Conservation (phyloP, 2,113 vertebrate species). For the Capra hircus region DNA sequence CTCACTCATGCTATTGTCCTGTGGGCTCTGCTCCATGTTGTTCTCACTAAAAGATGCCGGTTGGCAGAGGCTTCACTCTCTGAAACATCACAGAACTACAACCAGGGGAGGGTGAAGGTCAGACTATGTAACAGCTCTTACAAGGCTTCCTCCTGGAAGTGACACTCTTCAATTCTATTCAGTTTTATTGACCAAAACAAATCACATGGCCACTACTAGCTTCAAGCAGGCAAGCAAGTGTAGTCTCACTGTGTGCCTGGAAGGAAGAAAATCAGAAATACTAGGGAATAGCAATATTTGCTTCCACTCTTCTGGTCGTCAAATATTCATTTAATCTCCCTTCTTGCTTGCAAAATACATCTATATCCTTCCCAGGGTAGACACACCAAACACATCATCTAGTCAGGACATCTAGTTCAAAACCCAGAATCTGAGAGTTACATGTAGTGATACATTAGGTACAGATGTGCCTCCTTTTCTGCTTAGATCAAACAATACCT, state of each 20-base stretch:
- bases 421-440: not conserved
- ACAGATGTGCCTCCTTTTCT: not conserved
- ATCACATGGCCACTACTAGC: not conserved
- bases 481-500: not conserved
- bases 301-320: not conserved
- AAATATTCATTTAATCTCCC: not conserved
- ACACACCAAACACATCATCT: not conserved
- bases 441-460: not conserved
- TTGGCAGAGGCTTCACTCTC: not conserved
- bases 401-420: not conserved
- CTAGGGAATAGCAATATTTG: not conserved
- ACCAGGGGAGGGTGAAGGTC: not conserved
- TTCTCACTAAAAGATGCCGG: not conserved
- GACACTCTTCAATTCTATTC: not conserved
- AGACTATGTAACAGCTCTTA: not conserved
- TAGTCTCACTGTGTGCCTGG: not conserved
- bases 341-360: not conserved
- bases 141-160: not conserved
- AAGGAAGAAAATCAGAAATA: not conserved
- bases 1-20: not conserved
- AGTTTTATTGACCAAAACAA: not conserved
- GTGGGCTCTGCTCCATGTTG: not conserved
- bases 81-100: not conserved
- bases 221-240: not conserved
- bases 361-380: not conserved